Conservation (phyloP, 2,888 invertebrate species). For the Lochmaea capreae region DNA sequence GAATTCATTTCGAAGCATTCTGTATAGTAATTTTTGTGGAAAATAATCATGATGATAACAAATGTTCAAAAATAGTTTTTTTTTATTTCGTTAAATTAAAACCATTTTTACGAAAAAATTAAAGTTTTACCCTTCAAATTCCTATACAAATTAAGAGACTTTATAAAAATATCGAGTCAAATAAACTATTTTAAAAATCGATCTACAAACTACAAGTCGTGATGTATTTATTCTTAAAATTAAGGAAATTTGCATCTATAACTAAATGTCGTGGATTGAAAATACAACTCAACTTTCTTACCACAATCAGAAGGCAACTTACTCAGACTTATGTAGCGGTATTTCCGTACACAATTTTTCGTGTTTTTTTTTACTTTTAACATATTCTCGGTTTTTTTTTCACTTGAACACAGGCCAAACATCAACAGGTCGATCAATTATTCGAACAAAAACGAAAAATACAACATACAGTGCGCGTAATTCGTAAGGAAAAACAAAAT, state of each 20-base stretch:
- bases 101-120: no score
- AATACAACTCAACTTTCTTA: slow-evolving; percentile 40
- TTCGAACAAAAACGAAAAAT: no score
- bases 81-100: no score
- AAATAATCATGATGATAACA: no score
- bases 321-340: slow-evolving; percentile 67
- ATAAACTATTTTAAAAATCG: background rate
- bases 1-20: no score
- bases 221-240: background rate
- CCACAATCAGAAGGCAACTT: slow-evolving; percentile 64
- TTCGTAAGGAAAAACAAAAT: no score
- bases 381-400: slow-evolving; percentile 21
- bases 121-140: no score
- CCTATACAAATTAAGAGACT: no score
- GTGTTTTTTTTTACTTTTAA: slow-evolving; percentile 29
- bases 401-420: slow-evolving; percentile 25
- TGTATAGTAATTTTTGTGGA: no score
- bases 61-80: no score
- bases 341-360: slow-evolving; percentile 56
- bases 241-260: background rate
- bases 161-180: no score
- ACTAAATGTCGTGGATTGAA: slow-evolving; percentile 18
- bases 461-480: no score
- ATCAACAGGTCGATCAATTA: background rate
- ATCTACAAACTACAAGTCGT: background rate